Base-by-base conservation (phyloP, 2,888 invertebrate species). In the Abrostola triplasia region DNA sequence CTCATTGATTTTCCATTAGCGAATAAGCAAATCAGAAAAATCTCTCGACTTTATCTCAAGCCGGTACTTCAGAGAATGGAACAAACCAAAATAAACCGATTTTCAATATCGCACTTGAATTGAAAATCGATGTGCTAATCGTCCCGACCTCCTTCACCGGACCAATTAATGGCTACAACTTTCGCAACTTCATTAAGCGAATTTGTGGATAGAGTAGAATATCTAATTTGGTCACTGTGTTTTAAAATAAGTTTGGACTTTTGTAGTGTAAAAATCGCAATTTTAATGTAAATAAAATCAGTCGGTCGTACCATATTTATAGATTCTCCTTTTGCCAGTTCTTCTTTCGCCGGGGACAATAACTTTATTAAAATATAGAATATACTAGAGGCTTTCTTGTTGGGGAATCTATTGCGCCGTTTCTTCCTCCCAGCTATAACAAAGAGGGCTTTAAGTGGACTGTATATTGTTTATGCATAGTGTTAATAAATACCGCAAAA, bases 121-220 rank as follows among this genome's bases (percentile, higher is more conserved):
- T 67, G 75, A 72, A 73, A 81, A 79, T 82, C 79, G 76, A 83
- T 77, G 68, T 76, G 80, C 74, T 81, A 82, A 84, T 82, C 75
- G 74, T 53, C 65, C 36, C 54, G 52, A 71, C 69, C 74, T 71
- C 67, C 68, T 76, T 75, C 66, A 60, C 36, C 51, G 64, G 64
- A 65, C 68, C 77, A 82, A 81, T 82, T 81, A 84, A 81, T 81
- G 75, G 73, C 57, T 56, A 58, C 70, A 77, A 79, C 63, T 84
- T 81, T 68, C 64, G 41, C 63, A 68, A 79, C 77, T 79, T 82
- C 70, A 75, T 81, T 83, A 24, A 76, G 62, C 54, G 63, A 80
- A 82, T 77, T 80, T 65, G 61, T 72, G 67, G 24, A 63, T 36
- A 48, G 40, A 48, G n/a, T 10, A 52, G 51, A 66, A 52, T 51